These are phyloP conservation scores for Macropis europaea DNA, from an alignment of 2,888 invertebrate genomes.

Conservation along the genomic window DNA sequence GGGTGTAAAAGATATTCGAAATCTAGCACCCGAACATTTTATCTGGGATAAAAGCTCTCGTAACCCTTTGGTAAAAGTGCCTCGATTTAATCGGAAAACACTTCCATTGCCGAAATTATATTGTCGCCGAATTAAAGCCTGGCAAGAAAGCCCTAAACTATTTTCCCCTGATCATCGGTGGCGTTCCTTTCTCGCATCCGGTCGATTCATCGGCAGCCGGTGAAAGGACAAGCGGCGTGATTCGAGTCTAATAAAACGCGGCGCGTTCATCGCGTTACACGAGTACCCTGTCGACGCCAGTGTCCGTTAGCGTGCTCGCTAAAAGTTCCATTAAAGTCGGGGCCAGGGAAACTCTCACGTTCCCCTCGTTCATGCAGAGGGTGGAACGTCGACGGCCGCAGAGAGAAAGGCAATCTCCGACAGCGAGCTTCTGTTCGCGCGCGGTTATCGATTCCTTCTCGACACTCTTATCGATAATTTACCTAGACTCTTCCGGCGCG, in stretches of 20 bases:
- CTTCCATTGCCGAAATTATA: no score
- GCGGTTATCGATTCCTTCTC: conserved; percentile 43
- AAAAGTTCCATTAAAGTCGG: conserved; percentile 25
- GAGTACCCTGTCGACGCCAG: conserved; percentile 6
- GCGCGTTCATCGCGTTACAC: conserved; percentile 16
- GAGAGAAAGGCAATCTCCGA: conserved; percentile 40
- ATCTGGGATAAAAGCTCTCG: no score
- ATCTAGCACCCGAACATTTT: no score
- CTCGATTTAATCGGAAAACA: no score
- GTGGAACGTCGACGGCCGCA: conserved; percentile 27
- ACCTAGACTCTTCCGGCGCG: conserved; percentile 1
- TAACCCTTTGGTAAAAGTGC: no score
- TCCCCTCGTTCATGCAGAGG: conserved; percentile 20
- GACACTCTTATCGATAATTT: conserved; percentile 48
- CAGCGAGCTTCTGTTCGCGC: conserved; percentile 13
- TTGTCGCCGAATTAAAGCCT: no score
- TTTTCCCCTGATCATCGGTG: neutral
- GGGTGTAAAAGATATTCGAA: no score
- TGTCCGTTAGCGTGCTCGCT: neutral
- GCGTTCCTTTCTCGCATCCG: neutral
- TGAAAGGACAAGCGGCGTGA: conserved; percentile 5
- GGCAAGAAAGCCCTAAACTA: neutral
- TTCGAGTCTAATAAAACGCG: conserved; percentile 20
- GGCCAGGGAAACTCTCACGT: conserved; percentile 10
- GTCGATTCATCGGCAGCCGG: neutral